Evolutionary conservation across 2,113 vertebrate genomes (phyloP).

Genomic region (Alosa alosa): DNA sequence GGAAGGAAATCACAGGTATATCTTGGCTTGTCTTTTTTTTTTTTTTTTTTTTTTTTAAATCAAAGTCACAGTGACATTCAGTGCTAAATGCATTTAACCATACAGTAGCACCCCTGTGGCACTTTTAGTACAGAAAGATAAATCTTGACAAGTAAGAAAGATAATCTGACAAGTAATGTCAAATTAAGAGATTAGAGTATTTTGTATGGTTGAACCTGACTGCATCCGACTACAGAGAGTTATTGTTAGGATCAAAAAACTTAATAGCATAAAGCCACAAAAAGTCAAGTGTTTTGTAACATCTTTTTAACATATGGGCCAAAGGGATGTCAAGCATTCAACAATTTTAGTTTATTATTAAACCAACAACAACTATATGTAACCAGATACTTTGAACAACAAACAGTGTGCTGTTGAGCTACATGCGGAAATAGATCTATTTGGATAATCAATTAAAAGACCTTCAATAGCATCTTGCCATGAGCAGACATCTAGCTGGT

Average conservation of each 20-base stretch:
- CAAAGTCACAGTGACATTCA: not conserved
- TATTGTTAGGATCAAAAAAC: not conserved
- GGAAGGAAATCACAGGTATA: not conserved
- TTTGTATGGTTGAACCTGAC: not conserved
- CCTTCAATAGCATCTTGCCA: not conserved
- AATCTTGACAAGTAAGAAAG: not conserved
- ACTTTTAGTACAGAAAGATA: not conserved
- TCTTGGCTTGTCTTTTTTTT: not conserved
- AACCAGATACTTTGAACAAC: too few relatives aligned
- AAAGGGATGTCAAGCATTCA: too few relatives aligned
- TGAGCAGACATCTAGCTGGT: too few relatives aligned
- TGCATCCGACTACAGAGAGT: not conserved
- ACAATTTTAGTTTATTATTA: too few relatives aligned
- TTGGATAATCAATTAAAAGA: too few relatives aligned
- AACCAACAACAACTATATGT: too few relatives aligned
- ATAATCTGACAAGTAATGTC: too few relatives aligned
- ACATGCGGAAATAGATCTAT: too few relatives aligned
- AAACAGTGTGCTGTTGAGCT: too few relatives aligned
- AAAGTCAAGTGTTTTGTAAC: not conserved
- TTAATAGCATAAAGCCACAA: not conserved
- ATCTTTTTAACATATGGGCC: too few relatives aligned
- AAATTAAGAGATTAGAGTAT: not conserved
- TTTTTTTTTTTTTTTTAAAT: not conserved
- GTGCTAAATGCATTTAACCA: too few relatives aligned
- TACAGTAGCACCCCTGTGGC: too few relatives aligned